Evolutionary conservation across 1,140 invertebrate genomes (phyloP), one percentile per base, ranked within the genome.

Genomic region (Oryctes rhinoceros): DNA sequence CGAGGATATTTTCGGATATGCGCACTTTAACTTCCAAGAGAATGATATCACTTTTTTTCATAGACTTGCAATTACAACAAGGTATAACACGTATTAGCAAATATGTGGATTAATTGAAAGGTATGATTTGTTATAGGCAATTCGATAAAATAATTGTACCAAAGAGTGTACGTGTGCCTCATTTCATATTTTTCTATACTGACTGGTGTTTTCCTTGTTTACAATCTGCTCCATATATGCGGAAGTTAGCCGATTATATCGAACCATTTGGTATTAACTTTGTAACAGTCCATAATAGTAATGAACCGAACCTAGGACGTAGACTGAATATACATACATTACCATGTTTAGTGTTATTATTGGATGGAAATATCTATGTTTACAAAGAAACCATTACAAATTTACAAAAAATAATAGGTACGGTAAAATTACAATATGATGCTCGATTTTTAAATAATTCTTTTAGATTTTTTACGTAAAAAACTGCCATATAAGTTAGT

Each of bases 121-220:
- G 13, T 71, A 11, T 78, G 15, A 48, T 81, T 79, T 81, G 76
- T 89, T 90, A 0, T 85, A 96, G 95, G 84, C 93, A 95, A 81
- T 98, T 95, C 89, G 95, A 97, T 85, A 96, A 95, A 83, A 93
- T 92, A 30, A 91, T 98, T 80, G 84, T 97, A 74, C 94, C 96
- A 81, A 95, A 95, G 84, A 97, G 95, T 87, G 89, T 91, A 49
- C 91, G 90, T 67, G 94, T 92, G 37, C 96, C 96, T 11, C 93
- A 95, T 81, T 88, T 98, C 49, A 91, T 98, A 37, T 91, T 98
- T 81, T 96, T 97, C 85, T 98, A 97, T 87, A 94, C 95, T 4
- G 97, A 98, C 87, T 96, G 96, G 93, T 98, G 97, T 88, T 96
- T 97, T 87, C 91, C 95, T 44, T 99, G 97, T 87, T 91, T 96